Percentiles rank a stretch among this genome's conserved stretches.
Evolutionary conservation across 2,113 vertebrate genomes (phyloP).

Genomic region (Tursiops truncatus): DNA sequence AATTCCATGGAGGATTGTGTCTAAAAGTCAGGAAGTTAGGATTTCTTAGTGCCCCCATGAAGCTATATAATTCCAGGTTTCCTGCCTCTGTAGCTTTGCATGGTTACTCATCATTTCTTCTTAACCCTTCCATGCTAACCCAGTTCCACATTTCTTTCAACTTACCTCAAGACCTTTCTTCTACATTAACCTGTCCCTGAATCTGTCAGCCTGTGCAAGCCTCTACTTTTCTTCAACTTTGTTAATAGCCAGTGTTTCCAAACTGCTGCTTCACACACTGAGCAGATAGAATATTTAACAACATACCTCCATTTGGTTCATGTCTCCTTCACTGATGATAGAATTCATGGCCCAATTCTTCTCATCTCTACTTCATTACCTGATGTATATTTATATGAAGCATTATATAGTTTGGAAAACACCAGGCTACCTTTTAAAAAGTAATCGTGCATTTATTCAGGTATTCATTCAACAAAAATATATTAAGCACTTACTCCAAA

Average conservation of each 20-base stretch:
- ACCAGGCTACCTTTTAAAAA: background rate
- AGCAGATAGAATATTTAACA: background rate
- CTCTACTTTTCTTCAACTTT: background rate
- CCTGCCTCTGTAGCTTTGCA: background rate
- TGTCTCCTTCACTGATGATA: background rate
- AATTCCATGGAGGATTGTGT: background rate
- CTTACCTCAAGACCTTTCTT: background rate
- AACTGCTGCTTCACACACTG: background rate
- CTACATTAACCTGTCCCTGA: background rate
- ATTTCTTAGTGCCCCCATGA: background rate
- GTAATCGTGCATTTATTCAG: background rate
- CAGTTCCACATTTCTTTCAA: background rate
- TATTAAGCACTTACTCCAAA: background rate
- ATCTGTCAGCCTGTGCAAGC: background rate
- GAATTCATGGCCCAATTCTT: background rate
- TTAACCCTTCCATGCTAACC: background rate
- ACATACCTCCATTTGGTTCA: background rate
- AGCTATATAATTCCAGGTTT: background rate
- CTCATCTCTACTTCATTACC: background rate
- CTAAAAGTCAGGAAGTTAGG: background rate
- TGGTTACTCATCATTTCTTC: background rate
- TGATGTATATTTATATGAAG: background rate
- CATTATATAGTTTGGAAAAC: background rate
- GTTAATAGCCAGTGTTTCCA: background rate
- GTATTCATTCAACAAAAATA: background rate